phyloP scores from a whole-genome alignment of 1,140 invertebrate genomes.

The Amphibalanus amphitrite region DNA sequence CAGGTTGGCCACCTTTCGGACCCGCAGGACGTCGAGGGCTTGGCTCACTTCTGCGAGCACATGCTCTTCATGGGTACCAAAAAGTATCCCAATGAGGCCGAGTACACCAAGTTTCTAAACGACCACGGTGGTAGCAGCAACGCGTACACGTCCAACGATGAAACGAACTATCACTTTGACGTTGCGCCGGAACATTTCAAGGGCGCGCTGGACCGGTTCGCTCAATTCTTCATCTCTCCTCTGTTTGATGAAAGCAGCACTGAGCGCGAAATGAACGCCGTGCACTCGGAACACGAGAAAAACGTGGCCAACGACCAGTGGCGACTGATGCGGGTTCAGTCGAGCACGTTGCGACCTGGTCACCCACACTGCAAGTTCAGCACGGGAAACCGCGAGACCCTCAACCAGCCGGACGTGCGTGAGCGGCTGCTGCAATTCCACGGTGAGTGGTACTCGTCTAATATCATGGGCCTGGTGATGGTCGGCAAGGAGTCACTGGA shows the following conservation, averaged over 20 bases:
- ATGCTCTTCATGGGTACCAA: slow-evolving; percentile 89
- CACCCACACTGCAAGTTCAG: slow-evolving; percentile 86
- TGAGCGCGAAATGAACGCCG: slow-evolving; percentile 83
- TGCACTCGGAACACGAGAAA: slow-evolving; percentile 90
- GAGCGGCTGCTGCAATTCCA: slow-evolving; percentile 81
- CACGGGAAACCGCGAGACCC: slow-evolving; percentile 51
- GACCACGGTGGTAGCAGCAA: slow-evolving; percentile 79
- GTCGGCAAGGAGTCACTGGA: slow-evolving; percentile 82
- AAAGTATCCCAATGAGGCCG: slow-evolving; percentile 88
- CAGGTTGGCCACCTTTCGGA: slow-evolving; percentile 47
- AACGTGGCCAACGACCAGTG: slow-evolving; percentile 50
- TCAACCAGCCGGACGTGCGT: slow-evolving; percentile 58
- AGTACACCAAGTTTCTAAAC: slow-evolving; percentile 72
- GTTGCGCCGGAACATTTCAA: slow-evolving; percentile 60
- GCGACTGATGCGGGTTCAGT: slow-evolving; percentile 47
- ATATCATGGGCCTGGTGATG: slow-evolving; percentile 76
- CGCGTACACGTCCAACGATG: slow-evolving; percentile 70
- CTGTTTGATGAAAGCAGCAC: slow-evolving; percentile 80
- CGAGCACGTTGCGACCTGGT: slow-evolving; percentile 46
- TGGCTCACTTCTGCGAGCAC: slow-evolving; percentile 95
- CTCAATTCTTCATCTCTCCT: slow-evolving; percentile 85
- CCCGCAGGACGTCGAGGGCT: slow-evolving; percentile 64
- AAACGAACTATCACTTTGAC: slow-evolving; percentile 90
- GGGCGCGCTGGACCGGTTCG: slow-evolving; percentile 75
- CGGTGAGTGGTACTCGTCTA: slow-evolving; percentile 77